These are phyloP conservation scores for Delphinapterus leucas DNA, from an alignment of 2,113 vertebrate species.

Conservation along the genomic window DNA sequence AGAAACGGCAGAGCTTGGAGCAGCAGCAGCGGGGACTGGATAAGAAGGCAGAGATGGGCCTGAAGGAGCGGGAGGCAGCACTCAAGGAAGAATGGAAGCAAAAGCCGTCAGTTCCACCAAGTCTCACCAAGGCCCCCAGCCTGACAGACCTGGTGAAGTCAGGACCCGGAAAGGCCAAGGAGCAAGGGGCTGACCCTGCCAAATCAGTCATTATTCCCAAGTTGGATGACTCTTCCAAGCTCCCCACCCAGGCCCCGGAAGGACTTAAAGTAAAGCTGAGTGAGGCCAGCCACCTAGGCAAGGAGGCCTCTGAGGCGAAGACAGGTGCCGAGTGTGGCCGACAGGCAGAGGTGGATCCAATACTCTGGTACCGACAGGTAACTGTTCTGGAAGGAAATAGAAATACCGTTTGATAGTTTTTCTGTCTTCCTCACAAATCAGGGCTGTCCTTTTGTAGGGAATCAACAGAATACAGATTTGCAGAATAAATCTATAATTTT, in stretches of 20 bases:
- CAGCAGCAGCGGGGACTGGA: constrained; percentile 90
- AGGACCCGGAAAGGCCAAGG: constrained; percentile 89
- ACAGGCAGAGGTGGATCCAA: constrained; percentile 92
- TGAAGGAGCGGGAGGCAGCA: constrained; percentile 91
- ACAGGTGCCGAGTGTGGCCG: constrained; percentile 88
- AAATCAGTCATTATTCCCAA: constrained; percentile 95
- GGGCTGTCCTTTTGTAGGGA: not conserved
- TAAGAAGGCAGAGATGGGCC: constrained; percentile 90
- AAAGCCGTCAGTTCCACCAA: constrained; percentile 90
- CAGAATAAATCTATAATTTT: not conserved
- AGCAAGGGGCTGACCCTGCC: constrained; percentile 86
- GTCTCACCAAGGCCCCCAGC: constrained; percentile 94
- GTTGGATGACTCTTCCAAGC: constrained; percentile 90
- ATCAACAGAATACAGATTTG: not conserved
- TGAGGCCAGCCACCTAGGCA: constrained; percentile 89
- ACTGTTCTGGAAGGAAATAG: constrained; percentile 47
- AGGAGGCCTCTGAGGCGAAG: constrained; percentile 89
- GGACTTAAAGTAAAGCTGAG: constrained; percentile 95
- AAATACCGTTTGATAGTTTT: not conserved
- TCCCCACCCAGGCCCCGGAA: constrained; percentile 88
- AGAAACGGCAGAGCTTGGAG: constrained; percentile 91
- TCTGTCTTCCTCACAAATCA: not conserved
- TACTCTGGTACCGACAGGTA: constrained; percentile 99
- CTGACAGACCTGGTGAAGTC: constrained; percentile 93
- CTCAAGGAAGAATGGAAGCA: constrained; percentile 99